phyloP scores from a whole-genome alignment of 2,797 vertebrate species.

The Myotis myotis region DNA sequence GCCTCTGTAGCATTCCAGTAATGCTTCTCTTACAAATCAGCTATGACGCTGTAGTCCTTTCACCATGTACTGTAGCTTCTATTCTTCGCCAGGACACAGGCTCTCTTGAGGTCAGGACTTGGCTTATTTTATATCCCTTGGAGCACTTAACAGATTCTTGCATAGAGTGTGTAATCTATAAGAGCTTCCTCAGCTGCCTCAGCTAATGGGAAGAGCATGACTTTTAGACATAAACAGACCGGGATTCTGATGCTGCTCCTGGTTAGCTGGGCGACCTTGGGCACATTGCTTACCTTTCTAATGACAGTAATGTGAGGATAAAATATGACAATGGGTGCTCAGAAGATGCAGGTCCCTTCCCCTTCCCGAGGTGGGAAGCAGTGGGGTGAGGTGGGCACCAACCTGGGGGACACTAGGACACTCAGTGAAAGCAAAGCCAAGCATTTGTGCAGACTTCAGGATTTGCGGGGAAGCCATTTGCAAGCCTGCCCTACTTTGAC shows the following conservation, averaged over 20 bases:
- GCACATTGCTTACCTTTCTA: background rate
- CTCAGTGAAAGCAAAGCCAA: background rate
- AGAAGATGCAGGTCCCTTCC: background rate
- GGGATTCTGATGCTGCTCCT: background rate
- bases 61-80: fast-evolving
- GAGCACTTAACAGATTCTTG: background rate
- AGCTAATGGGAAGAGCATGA: background rate
- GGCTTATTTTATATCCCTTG: background rate
- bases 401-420: fast-evolving
- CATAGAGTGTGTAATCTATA: background rate
- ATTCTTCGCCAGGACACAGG: background rate
- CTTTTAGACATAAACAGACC: background rate
- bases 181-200: background rate
- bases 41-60: background rate
- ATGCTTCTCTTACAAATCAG: background rate
- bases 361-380: background rate
- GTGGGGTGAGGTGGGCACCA: background rate
- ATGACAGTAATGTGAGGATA: background rate
- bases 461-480: background rate
- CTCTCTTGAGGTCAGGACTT: background rate
- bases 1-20: background rate
- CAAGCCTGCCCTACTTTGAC: background rate
- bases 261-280: background rate
- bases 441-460: background rate
- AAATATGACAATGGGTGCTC: background rate